phyloP scores from a whole-genome alignment of 2,797 vertebrate genomes.

The Hylomyscus alleni region DNA sequence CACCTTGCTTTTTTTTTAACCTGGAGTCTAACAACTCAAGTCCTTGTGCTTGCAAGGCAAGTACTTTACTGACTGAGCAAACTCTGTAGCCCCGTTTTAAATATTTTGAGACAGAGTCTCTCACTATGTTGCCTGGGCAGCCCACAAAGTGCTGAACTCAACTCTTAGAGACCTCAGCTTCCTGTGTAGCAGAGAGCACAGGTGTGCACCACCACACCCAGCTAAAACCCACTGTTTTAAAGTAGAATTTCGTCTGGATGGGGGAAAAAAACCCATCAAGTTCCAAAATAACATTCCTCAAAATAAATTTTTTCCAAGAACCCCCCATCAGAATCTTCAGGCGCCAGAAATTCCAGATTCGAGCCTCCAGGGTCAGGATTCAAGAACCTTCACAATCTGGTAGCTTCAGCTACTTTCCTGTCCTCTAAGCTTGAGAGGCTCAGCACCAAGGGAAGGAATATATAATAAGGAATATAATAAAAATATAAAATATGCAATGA shows the following conservation, averaged over 20 bases:
- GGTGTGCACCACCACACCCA: background rate
- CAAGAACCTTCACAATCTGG: background rate
- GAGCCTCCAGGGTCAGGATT: background rate
- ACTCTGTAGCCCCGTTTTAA: background rate
- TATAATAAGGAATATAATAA: background rate
- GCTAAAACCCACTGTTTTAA: background rate
- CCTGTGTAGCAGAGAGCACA: background rate
- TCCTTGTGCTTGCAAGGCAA: background rate
- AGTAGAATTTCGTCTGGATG: background rate
- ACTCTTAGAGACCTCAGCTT: background rate
- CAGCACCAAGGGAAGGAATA: background rate
- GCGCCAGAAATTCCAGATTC: background rate
- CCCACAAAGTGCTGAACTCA: background rate
- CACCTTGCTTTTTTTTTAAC: background rate
- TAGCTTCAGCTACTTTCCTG: background rate
- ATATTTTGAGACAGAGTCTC: background rate
- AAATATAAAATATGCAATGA: background rate
- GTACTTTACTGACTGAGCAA: background rate
- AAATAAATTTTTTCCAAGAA: conserved; percentile 38
- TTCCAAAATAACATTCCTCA: conserved; percentile 55
- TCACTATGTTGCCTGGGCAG: background rate
- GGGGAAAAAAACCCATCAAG: background rate
- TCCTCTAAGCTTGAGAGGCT: background rate
- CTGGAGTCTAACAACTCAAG: background rate
- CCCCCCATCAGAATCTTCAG: background rate